Evolutionary conservation across 2,113 vertebrate species (phyloP).

Genomic region (Puntigrus tetrazona): DNA sequence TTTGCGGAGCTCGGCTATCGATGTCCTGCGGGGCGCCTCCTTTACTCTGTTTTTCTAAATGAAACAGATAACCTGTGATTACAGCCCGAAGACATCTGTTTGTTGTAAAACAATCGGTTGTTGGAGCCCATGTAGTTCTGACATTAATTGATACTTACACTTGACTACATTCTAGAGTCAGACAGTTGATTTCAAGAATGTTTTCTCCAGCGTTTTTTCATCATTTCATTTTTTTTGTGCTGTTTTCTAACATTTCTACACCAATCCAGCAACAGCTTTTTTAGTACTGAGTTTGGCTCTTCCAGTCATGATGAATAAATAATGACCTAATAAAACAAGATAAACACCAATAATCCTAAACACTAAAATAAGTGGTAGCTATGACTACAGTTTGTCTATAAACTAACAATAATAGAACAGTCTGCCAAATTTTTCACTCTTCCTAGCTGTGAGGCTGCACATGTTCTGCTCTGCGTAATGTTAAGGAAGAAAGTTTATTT

Average conservation of each 20-base stretch:
- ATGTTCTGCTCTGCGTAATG: background rate
- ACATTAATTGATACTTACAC: background rate
- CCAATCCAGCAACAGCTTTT: background rate
- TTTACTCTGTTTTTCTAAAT: background rate
- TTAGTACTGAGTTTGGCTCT: background rate
- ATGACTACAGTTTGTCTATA: background rate
- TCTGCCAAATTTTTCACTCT: background rate
- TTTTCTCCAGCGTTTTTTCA: background rate
- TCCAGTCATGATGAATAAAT: background rate
- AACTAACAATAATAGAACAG: background rate
- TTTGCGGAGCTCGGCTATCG: slow-evolving; percentile 11
- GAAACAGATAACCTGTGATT: slow-evolving; percentile 7
- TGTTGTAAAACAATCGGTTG: slow-evolving; percentile 12
- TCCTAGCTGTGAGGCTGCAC: background rate
- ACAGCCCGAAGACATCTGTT: background rate
- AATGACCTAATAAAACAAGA: background rate
- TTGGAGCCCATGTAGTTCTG: background rate
- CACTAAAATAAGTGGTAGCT: background rate
- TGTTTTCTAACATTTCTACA: background rate
- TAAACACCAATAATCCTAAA: background rate
- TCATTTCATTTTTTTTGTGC: background rate
- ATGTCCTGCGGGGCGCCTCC: background rate
- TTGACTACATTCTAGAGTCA: background rate
- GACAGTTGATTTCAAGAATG: background rate
- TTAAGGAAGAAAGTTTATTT: background rate